These are phyloP conservation scores for Bufotes viridis DNA, from an alignment of 2,797 vertebrate genomes.

Conservation along the genomic window DNA sequence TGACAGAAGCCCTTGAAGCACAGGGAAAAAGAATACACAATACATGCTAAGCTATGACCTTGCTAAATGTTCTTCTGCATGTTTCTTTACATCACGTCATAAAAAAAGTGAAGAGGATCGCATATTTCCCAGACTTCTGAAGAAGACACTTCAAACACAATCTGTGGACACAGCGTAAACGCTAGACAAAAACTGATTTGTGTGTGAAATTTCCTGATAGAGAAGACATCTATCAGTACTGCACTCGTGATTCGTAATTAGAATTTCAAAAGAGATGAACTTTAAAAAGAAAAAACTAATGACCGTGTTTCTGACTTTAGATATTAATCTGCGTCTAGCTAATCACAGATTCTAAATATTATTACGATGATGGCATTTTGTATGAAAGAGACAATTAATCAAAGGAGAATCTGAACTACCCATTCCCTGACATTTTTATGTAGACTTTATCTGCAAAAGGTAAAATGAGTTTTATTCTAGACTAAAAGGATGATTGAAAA, in stretches of 20 bases:
- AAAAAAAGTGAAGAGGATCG: not conserved
- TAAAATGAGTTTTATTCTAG: conserved; percentile 10
- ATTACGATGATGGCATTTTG: conserved; percentile 35
- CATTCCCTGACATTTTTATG: conserved; percentile 13
- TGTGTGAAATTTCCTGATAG: not conserved
- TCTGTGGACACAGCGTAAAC: not conserved
- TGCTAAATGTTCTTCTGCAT: not conserved
- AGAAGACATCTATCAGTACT: conserved; percentile 27
- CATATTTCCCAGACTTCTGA: not conserved
- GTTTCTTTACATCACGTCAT: not conserved
- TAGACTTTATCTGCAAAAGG: conserved; percentile 18
- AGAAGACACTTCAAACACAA: not conserved
- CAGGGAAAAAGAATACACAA: not conserved
- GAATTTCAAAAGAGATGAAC: conserved; percentile 40
- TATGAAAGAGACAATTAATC: conserved; percentile 13
- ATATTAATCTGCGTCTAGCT: conserved; percentile 30
- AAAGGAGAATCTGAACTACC: conserved; percentile 18
- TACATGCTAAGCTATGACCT: not conserved
- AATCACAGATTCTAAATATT: conserved; percentile 37
- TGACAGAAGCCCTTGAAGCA: too few species aligned
- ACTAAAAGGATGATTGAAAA: not conserved
- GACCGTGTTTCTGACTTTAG: conserved; percentile 22
- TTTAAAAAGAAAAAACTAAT: conserved; percentile 30
- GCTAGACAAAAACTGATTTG: conserved; percentile 18
- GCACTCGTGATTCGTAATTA: conserved; percentile 18